phyloP scores from a whole-genome alignment of 2,888 invertebrate species.

The Chrysolina oricalcia region DNA sequence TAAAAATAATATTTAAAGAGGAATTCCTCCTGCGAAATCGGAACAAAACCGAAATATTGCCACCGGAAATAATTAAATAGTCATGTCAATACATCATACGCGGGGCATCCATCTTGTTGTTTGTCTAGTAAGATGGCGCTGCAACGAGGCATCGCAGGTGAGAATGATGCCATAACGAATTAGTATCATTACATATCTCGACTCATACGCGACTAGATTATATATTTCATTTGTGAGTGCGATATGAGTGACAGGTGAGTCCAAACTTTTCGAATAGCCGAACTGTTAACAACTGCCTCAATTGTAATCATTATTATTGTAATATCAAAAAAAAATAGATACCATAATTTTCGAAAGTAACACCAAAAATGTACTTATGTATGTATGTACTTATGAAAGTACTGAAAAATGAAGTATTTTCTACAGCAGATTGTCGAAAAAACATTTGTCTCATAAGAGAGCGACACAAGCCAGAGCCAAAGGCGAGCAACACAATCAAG shows the following conservation, averaged over 20 bases:
- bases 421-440: too few species aligned
- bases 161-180: slow-evolving; percentile 36
- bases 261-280: background rate
- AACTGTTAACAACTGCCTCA: background rate
- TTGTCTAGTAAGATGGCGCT: slow-evolving; percentile 59
- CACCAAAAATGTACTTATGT: too few species aligned
- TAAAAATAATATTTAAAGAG: slow-evolving; percentile 68
- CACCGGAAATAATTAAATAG: slow-evolving; percentile 26
- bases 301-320: too few species aligned
- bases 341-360: too few species aligned
- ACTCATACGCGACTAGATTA: slow-evolving; percentile 38
- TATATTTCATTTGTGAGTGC: slow-evolving; percentile 30
- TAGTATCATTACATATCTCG: slow-evolving; percentile 46
- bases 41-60: slow-evolving; percentile 26
- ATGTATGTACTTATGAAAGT: too few species aligned
- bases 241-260: slow-evolving; percentile 42
- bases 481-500: too few species aligned
- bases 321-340: too few species aligned
- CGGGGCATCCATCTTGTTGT: slow-evolving; percentile 59
- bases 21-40: slow-evolving; percentile 59
- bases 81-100: slow-evolving; percentile 33
- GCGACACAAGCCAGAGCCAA: too few species aligned
- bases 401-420: background rate
- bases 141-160: slow-evolving; percentile 45
- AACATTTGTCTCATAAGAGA: too few species aligned